These are phyloP conservation scores for Lamprotornis superbus DNA, from an alignment of 2,113 vertebrate genomes.

Conservation along the genomic window DNA sequence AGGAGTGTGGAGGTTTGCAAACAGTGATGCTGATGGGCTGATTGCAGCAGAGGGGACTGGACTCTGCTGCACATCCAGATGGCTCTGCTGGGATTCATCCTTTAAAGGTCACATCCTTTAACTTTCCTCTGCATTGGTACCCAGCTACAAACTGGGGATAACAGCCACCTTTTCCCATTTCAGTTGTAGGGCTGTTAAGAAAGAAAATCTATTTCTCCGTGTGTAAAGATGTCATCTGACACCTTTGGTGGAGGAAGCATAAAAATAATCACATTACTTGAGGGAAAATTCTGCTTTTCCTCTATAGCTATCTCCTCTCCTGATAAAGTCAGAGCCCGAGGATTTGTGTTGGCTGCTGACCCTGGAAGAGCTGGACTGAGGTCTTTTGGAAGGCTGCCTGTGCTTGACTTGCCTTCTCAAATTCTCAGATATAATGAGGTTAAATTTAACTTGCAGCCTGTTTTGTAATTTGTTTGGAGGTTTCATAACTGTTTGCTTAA, in stretches of 20 bases:
- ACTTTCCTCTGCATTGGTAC: background rate
- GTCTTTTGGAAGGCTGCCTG: background rate
- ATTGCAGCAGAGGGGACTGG: background rate
- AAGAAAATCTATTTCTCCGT: background rate
- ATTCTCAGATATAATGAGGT: background rate
- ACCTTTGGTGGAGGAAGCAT: background rate
- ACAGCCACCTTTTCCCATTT: background rate
- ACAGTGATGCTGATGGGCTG: background rate
- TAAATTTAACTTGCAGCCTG: background rate
- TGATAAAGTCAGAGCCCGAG: background rate
- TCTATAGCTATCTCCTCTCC: background rate
- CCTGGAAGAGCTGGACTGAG: background rate
- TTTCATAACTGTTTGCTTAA: background rate
- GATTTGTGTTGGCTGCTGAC: fast-evolving
- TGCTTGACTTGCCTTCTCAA: background rate
- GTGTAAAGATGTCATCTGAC: background rate
- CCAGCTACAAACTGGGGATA: background rate
- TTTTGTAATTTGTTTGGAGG: background rate
- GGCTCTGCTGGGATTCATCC: background rate
- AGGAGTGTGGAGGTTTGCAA: background rate
- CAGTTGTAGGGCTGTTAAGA: background rate
- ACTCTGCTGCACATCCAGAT: background rate
- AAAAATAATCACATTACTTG: background rate
- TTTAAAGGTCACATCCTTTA: background rate
- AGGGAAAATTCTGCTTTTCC: background rate